Base-by-base conservation (phyloP, 1,140 invertebrate genomes). In the Pseudoatta argentina region DNA sequence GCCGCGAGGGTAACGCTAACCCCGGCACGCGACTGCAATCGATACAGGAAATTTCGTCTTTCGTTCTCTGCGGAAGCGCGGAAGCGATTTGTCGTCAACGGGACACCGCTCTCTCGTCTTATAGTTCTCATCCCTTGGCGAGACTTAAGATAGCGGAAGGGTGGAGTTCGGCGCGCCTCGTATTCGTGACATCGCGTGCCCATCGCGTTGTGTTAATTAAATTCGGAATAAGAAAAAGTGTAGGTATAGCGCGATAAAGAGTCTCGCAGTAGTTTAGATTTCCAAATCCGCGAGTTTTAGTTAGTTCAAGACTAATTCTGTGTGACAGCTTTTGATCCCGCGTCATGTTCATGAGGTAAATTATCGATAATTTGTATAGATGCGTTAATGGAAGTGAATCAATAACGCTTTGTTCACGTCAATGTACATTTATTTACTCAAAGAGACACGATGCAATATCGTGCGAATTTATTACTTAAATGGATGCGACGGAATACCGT, bases 1-100 rank as follows among this genome's bases (percentile, higher is more conserved):
- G 61, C 83, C 69, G 64, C 64, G 57, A 69, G 66, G 78, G 89
- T 87, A 90, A 87, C 64, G 86, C 86, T 85, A 72, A 53, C 61
- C 64, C 77, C 53, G 66, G 75, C 55, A 61, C 44, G 21, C 53
- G 48, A 66, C 81, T 81, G 51, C 88, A 90, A 90, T 90, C 89
- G 88, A 90, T 90, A 78, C 89, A 57, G 81, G 89, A 87, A 90
- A 90, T 90, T 90, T 90, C 75, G 73, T 71, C 39, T 83, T 76
- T 51, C 87, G 71, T 90, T 78, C 88, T 64, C 67, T 34, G 69
- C 76, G 67, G 85, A 87, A 39, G 51, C 51, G 59, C 85, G 85
- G 24, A 24, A 24, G 3, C 27, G 24, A 79, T 79, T 86, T 86
- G 85, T 86, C 85, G 64, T 39, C 63, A 76, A 59, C 24, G 69